These are phyloP conservation scores for Sycon ciliatum DNA, from an alignment of 37 sponge, comb jelly and placozoan genomes.

Conservation along the genomic window DNA sequence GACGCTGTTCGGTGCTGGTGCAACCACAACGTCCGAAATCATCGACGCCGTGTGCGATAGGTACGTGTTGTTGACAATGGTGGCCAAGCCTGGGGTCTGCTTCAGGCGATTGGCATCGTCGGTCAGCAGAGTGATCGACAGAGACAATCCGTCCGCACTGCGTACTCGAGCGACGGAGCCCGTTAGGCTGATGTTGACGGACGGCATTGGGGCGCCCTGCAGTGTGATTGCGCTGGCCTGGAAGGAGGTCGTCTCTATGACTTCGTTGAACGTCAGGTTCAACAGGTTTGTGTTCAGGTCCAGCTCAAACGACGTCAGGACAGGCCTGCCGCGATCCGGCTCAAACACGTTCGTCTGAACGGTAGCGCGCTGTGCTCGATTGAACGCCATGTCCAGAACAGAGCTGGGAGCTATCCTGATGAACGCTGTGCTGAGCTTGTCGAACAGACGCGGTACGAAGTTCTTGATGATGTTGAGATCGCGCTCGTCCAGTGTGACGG, in stretches of 20 bases:
- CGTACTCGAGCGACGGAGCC: neutral
- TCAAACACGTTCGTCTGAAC: too few relatives aligned
- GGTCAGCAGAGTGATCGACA: constrained; percentile 46
- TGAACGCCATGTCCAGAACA: too few relatives aligned
- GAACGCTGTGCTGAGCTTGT: constrained; percentile 36
- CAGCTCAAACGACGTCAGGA: constrained; percentile 45
- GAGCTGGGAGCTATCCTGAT: constrained; percentile 23
- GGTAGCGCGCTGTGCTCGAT: too few relatives aligned
- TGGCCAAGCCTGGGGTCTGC: constrained; percentile 54
- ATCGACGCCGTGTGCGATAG: constrained; percentile 41
- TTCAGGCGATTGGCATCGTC: constrained; percentile 72
- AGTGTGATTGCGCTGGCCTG: constrained; percentile 45
- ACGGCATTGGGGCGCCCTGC: constrained; percentile 29
- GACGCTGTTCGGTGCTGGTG: too few relatives aligned
- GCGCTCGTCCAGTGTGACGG: constrained; percentile 32
- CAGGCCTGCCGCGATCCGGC: too few relatives aligned
- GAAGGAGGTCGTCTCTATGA: constrained; percentile 40
- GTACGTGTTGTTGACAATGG: constrained; percentile 50
- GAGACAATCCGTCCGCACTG: constrained; percentile 28
- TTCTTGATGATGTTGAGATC: constrained; percentile 74
- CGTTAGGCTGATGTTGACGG: neutral
- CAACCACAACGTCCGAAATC: constrained; percentile 56
- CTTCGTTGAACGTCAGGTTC: constrained; percentile 70
- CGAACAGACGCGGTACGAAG: constrained; percentile 28
- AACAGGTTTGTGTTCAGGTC: constrained; percentile 42